Evolutionary conservation across 2,113 vertebrate genomes (phyloP).

Genomic region (Eonycteris spelaea): DNA sequence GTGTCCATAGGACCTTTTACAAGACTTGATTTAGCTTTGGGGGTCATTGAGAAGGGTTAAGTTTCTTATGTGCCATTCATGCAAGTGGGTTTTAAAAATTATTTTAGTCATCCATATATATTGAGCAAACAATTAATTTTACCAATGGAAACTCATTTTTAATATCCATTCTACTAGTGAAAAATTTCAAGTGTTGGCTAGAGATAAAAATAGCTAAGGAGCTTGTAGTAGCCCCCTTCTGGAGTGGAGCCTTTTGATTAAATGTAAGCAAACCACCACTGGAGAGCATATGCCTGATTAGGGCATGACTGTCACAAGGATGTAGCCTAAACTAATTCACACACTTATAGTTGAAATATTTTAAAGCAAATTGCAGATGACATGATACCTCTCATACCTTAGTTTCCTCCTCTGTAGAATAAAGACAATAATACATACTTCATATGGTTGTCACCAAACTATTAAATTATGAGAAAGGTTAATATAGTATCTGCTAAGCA

Average conservation of each 20-base stretch:
- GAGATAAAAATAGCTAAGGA: constrained; percentile 34
- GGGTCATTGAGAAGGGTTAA: too few species aligned
- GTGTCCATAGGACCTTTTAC: not conserved
- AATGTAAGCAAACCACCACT: not conserved
- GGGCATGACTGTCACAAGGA: too few species aligned
- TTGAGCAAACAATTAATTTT: not conserved
- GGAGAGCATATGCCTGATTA: not conserved
- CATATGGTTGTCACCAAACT: not conserved
- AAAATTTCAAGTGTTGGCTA: not conserved
- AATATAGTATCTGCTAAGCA: not conserved
- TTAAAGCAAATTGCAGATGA: not conserved
- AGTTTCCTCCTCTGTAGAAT: not conserved
- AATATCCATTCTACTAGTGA: not conserved
- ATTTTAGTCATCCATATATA: not conserved
- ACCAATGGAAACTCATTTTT: not conserved
- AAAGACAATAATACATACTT: not conserved
- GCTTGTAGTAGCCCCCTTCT: not conserved
- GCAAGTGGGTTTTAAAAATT: not conserved
- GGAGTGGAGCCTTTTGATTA: not conserved
- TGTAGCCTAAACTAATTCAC: not conserved
- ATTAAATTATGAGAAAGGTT: not conserved
- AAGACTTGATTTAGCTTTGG: not conserved
- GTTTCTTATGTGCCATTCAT: not conserved
- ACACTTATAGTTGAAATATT: not conserved
- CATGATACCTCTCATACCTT: not conserved